A percentile compares a stretch with the other conserved stretches of the same genome.
phyloP scores from a whole-genome alignment of 2,797 vertebrate species.

The Dipus sagitta region DNA sequence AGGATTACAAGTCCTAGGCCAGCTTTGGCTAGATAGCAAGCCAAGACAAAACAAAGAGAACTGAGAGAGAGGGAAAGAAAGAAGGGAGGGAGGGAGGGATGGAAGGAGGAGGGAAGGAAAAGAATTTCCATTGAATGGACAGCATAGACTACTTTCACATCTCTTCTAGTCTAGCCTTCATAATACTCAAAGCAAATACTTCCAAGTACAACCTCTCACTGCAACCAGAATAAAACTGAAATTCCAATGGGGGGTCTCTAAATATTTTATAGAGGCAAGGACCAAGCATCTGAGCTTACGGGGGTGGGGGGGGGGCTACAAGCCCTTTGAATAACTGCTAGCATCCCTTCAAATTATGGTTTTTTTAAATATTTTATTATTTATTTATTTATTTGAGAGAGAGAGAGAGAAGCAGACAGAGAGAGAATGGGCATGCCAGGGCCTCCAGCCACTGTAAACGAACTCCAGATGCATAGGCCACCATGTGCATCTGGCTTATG shows the following conservation, averaged over 20 bases:
- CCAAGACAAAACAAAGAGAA: background rate
- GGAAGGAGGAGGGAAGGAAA: too few relatives aligned
- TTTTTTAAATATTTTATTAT: background rate
- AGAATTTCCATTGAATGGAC: background rate
- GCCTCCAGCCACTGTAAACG: too few relatives aligned
- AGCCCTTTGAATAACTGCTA: background rate
- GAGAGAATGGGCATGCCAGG: too few relatives aligned
- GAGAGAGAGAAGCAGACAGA: too few relatives aligned
- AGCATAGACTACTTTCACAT: background rate
- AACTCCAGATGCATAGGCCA: too few relatives aligned
- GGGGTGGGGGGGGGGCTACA: background rate
- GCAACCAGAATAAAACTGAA: slow-evolving; percentile 4
- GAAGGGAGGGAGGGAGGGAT: too few relatives aligned
- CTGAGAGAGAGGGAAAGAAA: too few relatives aligned
- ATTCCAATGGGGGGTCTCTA: background rate
- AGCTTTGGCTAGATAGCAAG: background rate
- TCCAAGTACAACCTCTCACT: background rate
- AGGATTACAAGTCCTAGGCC: background rate
- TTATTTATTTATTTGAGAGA: too few relatives aligned
- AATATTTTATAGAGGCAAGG: too few relatives aligned
- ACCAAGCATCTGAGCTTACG: background rate
- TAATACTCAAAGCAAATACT: background rate
- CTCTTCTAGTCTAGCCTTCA: background rate
- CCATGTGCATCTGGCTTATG: too few relatives aligned
- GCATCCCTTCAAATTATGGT: background rate